phyloP scores from a whole-genome alignment of 2,113 vertebrate species.

The Pterocles orientalis region DNA sequence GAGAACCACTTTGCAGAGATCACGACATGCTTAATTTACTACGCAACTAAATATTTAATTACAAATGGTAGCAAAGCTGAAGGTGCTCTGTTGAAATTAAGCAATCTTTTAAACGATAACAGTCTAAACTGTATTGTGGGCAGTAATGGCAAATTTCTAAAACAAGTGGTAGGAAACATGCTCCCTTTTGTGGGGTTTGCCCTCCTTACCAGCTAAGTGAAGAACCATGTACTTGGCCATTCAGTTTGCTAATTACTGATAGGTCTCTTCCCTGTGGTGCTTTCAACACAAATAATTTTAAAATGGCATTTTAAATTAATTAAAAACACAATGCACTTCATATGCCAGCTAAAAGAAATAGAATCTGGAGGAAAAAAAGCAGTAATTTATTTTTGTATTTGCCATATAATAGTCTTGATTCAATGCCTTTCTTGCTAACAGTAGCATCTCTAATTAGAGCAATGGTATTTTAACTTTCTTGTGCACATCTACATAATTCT shows the following conservation, averaged over 20 bases:
- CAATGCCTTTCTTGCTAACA: not conserved
- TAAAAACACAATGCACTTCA: not conserved
- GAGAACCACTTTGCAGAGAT: conserved; percentile 67
- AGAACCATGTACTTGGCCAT: not conserved
- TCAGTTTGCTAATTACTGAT: not conserved
- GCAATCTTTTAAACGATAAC: conserved; percentile 24
- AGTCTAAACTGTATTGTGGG: not conserved
- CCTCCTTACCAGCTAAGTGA: not conserved
- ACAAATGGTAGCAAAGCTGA: conserved; percentile 49
- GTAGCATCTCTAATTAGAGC: not conserved
- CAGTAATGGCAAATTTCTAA: not conserved
- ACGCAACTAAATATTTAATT: conserved; percentile 78
- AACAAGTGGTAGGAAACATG: not conserved
- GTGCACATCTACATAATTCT: not conserved
- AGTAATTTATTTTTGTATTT: not conserved
- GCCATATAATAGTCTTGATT: not conserved
- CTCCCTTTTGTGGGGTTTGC: not conserved
- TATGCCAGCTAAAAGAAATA: not conserved
- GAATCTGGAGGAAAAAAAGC: not conserved
- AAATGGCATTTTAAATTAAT: conserved; percentile 10
- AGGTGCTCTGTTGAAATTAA: conserved; percentile 65
- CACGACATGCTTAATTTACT: conserved; percentile 72
- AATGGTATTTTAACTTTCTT: not conserved
- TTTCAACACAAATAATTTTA: not conserved
- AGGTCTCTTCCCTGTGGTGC: not conserved